A percentile compares a stretch with the other conserved stretches of the same genome.
Conservation (phyloP, 1,140 invertebrate genomes). For the Aphelenchoides fujianensis region DNA sequence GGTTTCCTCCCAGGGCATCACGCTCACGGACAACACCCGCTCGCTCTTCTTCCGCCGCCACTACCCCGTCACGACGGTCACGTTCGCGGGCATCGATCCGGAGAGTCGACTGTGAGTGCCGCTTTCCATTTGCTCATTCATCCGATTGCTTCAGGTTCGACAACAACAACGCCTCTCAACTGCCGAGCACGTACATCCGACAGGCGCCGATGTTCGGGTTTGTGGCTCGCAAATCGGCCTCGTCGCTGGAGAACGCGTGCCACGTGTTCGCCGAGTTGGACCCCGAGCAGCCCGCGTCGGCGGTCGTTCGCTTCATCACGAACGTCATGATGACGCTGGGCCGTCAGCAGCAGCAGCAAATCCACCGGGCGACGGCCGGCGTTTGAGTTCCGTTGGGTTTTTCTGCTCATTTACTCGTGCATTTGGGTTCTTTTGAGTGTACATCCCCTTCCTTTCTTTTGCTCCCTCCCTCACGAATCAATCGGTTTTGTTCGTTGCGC, state of each 20-base stretch:
- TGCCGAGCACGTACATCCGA: constrained; percentile 54
- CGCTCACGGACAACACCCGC: constrained; percentile 86
- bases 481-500: too few relatives aligned
- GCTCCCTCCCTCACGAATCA: too few relatives aligned
- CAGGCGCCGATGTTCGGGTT: constrained; percentile 75
- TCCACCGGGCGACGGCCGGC: constrained; percentile 18
- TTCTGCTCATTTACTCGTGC: neutral
- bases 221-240: constrained; percentile 80
- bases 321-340: constrained; percentile 72
- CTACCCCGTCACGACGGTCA: constrained; percentile 83
- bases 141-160: constrained; percentile 49
- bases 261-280: constrained; percentile 93
- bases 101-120: constrained; percentile 35
- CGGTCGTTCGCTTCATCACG: constrained; percentile 90
- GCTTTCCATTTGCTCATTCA: neutral
- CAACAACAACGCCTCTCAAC: constrained; percentile 41
- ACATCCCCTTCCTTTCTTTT: too few relatives aligned
- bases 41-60: constrained; percentile 79
- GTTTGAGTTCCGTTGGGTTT: too few relatives aligned
- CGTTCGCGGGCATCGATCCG: constrained; percentile 74
- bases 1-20: constrained; percentile 79
- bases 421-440: neutral
- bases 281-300: constrained; percentile 85
- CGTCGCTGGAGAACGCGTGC: constrained; percentile 79
- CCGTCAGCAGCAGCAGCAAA: constrained; percentile 36